Evolutionary conservation across 2,113 vertebrate species (phyloP), one percentile per base, ranked within the genome.

Genomic region (Trinectes maculatus): DNA sequence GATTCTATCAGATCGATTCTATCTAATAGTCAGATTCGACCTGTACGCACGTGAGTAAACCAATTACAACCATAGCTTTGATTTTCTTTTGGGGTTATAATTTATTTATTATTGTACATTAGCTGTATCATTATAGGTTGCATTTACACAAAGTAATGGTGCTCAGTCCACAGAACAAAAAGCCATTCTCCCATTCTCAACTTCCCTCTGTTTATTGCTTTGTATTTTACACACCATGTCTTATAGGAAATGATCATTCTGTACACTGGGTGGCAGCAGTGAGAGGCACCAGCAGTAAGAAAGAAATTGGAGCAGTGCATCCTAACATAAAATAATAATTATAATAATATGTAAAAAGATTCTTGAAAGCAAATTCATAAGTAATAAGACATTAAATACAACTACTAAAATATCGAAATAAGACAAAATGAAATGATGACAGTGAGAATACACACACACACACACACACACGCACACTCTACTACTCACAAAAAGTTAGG

Each of bases 211-310:
- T 52, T 52, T 58, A 54, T 78, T 74, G 59, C 67, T 69, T 75
- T 65, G 33, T 63, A 57, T 68, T 72, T 57, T 70, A 73, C 67
- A 81, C 61, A 61, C 33, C 64, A 44, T 0, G 15, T 57, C 69
- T 40, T 26, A 2, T 40, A 74, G 36, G 24, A 63, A 34, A 34
- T 22, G 18, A 62, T 21, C 15, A 22, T 21, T 18, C 54, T 71
- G 66, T 51, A 51, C 82, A 81, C 71, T 62, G n/a, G 86, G 49
- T 66, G 82, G 84, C 67, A 85, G 84, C 82, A 86, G 70, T 61
- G 82, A 81, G 74, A 21, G 22, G 26, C 21, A 36, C 16, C 62
- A 60, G 43, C 43, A 33, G 34, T 54, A 33, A 59, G 1, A 39
- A 39, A 64, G 12, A 72, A 68, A 77, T 21, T 8, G 33, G 12